These are phyloP conservation scores for Drosophila ananassae DNA, from an alignment of 1,140 invertebrate genomes.

Conservation along the genomic window DNA sequence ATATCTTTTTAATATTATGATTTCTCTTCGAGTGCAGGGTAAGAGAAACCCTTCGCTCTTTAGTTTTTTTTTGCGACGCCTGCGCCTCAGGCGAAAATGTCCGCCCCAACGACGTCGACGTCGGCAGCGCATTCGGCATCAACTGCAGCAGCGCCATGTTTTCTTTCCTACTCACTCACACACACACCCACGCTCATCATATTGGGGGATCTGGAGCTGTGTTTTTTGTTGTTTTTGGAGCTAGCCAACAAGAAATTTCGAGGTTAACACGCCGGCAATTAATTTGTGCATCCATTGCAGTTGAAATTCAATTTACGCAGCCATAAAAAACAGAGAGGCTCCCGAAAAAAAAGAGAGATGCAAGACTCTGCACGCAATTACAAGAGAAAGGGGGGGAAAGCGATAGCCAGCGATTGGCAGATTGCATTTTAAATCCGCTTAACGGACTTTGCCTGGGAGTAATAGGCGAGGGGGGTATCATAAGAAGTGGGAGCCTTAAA, in stretches of 20 bases:
- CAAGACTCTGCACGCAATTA: neutral
- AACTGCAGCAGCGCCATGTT: conserved; percentile 31
- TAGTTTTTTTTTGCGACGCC: conserved; percentile 16
- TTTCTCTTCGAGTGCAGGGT: neutral
- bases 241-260: conserved; percentile 53
- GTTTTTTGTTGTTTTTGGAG: neutral
- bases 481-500: neutral
- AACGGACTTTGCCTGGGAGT: conserved; percentile 40
- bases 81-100: conserved; percentile 25
- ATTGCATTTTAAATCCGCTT: conserved; percentile 54
- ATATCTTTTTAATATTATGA: conserved; percentile 31
- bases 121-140: conserved; percentile 1
- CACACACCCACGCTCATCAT: neutral
- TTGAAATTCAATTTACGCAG: conserved; percentile 68
- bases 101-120: conserved; percentile 36
- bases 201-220: conserved; percentile 12
- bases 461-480: conserved; percentile 14
- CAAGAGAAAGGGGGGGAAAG: no score
- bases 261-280: conserved; percentile 74
- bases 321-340: conserved; percentile 57
- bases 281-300: conserved; percentile 62
- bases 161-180: neutral
- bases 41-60: conserved; percentile 28
- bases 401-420: conserved; percentile 43
- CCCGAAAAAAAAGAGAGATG: neutral